Base-by-base conservation (phyloP, 1,140 invertebrate genomes). In the Cheumatopsyche charites region DNA sequence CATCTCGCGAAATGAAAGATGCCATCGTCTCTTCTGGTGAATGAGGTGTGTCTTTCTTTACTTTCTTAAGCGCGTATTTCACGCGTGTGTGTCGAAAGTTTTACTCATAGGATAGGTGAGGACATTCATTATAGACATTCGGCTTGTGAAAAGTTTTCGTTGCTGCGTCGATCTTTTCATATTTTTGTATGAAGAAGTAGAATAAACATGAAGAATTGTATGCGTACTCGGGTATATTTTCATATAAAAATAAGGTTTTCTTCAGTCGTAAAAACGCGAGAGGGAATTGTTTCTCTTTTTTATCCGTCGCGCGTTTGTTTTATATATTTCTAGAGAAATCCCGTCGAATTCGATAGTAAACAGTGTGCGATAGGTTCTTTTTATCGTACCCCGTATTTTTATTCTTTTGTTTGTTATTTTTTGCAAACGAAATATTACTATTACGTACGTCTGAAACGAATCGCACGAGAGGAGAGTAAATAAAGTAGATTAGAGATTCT, bases 81-180 rank as follows among this genome's bases (percentile, higher is more conserved):
- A 36, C 29, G 23, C 12, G 21, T 25, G 23, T 12, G 23, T 58
- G 55, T 25, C 12, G 55, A 58, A 58, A 58, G 55, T 58, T 58
- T 58, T 58, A 25, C 25, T 58, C 55, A 25, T 13, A 25, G 55
- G n/a, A 58, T 13, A 13, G 55, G 55, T 23, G 55, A 25, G 55
- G 25, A 58, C 55, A 58, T 58, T 58, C 25, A 58, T 58, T 25
- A 58, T 58, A 58, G 21, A 58, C 25, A 23, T 58, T 58, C 23
- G 21, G 17, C 55, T 23, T 58, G 55, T 58, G 55, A 58, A 58
- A 58, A 25, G 49, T 55, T 55, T 58, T 58, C 55, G 12, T 25
- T 58, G n/a, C n/a, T n/a, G 29, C 29, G 29, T 47, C 11, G 12
- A 47, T 47, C 43, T 47, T 47, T 47, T 47, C 15, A n/a, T 47